phyloP scores from a whole-genome alignment of 2,113 vertebrate genomes.

The Macrotis lagotis region DNA sequence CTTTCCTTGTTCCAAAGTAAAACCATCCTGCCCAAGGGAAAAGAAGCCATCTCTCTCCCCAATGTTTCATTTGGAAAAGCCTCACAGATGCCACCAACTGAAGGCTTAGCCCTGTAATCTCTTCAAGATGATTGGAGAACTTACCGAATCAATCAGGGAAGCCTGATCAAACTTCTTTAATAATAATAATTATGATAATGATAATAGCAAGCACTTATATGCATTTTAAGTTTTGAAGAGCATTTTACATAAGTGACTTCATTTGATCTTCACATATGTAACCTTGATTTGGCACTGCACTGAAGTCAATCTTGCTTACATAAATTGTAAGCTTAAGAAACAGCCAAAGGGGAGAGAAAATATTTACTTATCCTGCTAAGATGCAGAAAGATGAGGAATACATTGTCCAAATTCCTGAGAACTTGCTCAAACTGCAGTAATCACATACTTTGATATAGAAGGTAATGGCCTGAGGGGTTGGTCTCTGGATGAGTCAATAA shows the following conservation, averaged over 20 bases:
- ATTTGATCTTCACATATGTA: conserved; percentile 17
- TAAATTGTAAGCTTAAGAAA: conserved; percentile 70
- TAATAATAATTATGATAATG: neutral
- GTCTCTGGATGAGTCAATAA: conserved; percentile 48
- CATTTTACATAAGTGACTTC: neutral
- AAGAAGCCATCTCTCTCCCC: neutral
- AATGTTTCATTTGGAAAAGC: neutral
- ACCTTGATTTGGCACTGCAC: conserved; percentile 53
- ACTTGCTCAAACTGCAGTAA: conserved; percentile 46
- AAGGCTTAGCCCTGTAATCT: neutral
- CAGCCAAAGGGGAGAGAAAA: conserved; percentile 66
- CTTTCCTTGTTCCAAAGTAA: neutral
- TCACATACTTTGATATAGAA: conserved; percentile 61
- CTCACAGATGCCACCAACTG: neutral
- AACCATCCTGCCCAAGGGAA: neutral
- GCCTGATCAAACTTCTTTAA: neutral
- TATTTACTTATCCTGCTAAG: conserved; percentile 70
- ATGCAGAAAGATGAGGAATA: conserved; percentile 56
- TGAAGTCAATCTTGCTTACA: conserved; percentile 64
- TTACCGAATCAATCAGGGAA: neutral
- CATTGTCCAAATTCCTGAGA: conserved; percentile 63
- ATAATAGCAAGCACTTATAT: neutral
- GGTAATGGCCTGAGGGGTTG: conserved; percentile 61
- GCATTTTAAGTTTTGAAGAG: neutral
- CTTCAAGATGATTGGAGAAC: neutral